phyloP scores from a whole-genome alignment of 2,113 vertebrate species.

The Edolisoma coerulescens region DNA sequence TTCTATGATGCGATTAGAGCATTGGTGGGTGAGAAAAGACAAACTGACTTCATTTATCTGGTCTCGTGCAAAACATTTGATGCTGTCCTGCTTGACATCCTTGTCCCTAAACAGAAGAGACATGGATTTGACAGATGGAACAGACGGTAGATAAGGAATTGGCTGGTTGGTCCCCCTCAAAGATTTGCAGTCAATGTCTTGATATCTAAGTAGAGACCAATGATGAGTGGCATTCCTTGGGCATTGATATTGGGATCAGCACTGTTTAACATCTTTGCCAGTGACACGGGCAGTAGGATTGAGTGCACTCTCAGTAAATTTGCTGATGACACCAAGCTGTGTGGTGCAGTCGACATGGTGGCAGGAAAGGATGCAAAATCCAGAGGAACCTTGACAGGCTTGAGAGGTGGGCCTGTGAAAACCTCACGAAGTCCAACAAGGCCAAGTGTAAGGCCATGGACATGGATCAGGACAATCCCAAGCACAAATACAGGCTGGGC shows the following conservation, averaged over 20 bases:
- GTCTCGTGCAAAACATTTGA: accelerated
- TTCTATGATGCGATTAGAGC: background rate
- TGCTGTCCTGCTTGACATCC: background rate
- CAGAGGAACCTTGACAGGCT: background rate
- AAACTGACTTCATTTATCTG: background rate
- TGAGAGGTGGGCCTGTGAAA: background rate
- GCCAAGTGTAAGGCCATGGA: background rate
- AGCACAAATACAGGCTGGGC: background rate
- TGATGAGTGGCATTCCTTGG: background rate
- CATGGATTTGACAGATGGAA: background rate
- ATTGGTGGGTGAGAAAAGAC: background rate
- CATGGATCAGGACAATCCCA: background rate
- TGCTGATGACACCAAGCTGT: background rate
- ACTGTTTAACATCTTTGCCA: background rate
- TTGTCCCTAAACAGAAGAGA: background rate
- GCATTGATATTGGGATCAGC: background rate
- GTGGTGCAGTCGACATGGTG: too few species aligned
- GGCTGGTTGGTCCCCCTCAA: background rate
- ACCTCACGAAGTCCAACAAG: background rate
- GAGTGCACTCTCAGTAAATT: background rate
- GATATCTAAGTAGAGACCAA: background rate
- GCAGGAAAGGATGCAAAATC: background rate
- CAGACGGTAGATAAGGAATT: background rate
- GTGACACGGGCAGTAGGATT: background rate
- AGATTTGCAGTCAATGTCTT: background rate